A percentile compares a stretch with the other conserved stretches of the same genome.
These are phyloP conservation scores for Sinopyrophorus schimmeli DNA, from an alignment of 2,888 invertebrate species.

Conservation along the genomic window DNA sequence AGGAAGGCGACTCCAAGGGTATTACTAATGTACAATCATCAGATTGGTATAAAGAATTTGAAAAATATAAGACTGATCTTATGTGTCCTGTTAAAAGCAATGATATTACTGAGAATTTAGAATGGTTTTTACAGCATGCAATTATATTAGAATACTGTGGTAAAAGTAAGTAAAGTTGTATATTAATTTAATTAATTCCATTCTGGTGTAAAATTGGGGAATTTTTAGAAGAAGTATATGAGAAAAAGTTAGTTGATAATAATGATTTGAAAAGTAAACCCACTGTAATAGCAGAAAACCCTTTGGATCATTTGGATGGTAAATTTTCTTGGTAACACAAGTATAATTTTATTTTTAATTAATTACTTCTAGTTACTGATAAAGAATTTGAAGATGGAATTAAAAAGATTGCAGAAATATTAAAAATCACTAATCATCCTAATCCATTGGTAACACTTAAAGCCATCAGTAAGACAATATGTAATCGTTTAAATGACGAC, in stretches of 20 bases:
- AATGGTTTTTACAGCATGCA: constrained; percentile 86
- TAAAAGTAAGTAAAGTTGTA: constrained; percentile 60
- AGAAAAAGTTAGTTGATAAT: constrained; percentile 66
- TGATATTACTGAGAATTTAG: constrained; percentile 69
- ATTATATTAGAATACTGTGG: constrained; percentile 82
- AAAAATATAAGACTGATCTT: constrained; percentile 74
- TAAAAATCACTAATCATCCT: constrained; percentile 80
- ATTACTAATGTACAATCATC: constrained; percentile 69
- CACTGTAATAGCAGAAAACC: constrained; percentile 76
- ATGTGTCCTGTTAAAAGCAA: constrained; percentile 69
- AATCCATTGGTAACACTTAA: constrained; percentile 76
- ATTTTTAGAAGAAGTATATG: constrained; percentile 69
- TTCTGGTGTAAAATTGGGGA: no score
- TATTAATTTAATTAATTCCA: not conserved
- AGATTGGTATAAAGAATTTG: constrained; percentile 73
- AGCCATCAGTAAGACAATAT: constrained; percentile 67
- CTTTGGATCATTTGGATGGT: constrained; percentile 86
- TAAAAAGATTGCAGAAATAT: constrained; percentile 72
- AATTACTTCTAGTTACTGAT: constrained; percentile 78
- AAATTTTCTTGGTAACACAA: constrained; percentile 55
- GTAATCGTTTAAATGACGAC: constrained; percentile 62
- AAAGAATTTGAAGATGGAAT: constrained; percentile 84
- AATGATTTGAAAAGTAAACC: constrained; percentile 66
- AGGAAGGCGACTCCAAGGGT: constrained; percentile 75
- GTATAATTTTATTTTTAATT: no score